Evolutionary conservation across 2,888 invertebrate genomes (phyloP).

Genomic region (Priocnemis perturbator): DNA sequence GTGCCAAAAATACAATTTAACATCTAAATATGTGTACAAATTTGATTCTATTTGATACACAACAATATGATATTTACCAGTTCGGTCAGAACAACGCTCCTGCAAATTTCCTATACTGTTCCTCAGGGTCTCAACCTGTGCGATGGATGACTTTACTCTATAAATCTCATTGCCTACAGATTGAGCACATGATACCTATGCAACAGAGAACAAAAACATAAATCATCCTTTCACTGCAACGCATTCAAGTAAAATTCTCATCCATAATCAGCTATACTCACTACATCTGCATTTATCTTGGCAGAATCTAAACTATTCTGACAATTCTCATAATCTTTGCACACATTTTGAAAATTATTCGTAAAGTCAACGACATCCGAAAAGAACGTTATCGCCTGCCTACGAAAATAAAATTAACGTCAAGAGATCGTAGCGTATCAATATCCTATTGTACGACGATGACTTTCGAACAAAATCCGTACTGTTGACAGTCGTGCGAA

Average conservation of each 20-base stretch:
- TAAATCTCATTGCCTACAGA: constrained; percentile 39
- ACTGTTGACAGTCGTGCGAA: constrained; percentile 60
- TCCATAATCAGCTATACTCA: constrained; percentile 29
- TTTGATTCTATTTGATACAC: not conserved
- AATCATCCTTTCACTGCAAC: not conserved
- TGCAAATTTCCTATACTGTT: constrained; percentile 43
- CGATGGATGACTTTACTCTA: constrained; percentile 42
- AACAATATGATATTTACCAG: constrained; percentile 29
- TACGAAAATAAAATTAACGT: constrained; percentile 32
- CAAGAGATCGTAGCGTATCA: not conserved
- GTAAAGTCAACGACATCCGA: constrained; percentile 52
- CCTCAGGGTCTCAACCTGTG: constrained; percentile 48
- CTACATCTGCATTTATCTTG: constrained; percentile 32
- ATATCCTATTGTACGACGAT: not conserved
- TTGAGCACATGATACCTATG: constrained; percentile 30
- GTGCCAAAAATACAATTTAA: too few species aligned
- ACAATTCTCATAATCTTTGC: constrained; percentile 20
- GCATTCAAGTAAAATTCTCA: constrained; percentile 22
- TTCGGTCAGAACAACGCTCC: constrained; percentile 19
- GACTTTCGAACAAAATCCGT: constrained; percentile 22
- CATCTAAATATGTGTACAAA: too few species aligned
- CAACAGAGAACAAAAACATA: constrained; percentile 9
- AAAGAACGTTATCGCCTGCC: constrained; percentile 53
- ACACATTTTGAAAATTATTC: constrained; percentile 38
- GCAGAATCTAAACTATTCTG: constrained; percentile 27